Evolutionary conservation across 2,888 invertebrate species (phyloP).

Genomic region (Rhamphomyia laevipes): DNA sequence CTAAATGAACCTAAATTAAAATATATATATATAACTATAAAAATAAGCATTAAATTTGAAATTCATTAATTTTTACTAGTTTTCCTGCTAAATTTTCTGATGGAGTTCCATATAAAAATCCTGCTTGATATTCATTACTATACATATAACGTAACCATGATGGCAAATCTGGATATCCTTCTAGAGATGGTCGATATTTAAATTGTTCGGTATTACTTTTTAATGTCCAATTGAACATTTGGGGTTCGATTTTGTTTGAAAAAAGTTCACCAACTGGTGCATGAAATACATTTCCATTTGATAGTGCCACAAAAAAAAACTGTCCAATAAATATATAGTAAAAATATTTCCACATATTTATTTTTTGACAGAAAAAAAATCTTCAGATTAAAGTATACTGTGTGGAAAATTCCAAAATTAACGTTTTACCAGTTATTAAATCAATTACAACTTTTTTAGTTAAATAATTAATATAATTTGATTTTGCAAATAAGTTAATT

Average conservation of each 20-base stretch:
- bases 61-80: slow-evolving; percentile 23
- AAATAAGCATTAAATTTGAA: slow-evolving; percentile 1
- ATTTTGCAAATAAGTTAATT: too few species aligned
- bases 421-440: too few species aligned
- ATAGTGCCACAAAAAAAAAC: too few species aligned
- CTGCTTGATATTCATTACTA: slow-evolving; percentile 62
- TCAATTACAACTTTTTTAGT: too few species aligned
- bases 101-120: slow-evolving; percentile 76
- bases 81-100: slow-evolving; percentile 48
- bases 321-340: too few species aligned
- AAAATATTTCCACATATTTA: too few species aligned
- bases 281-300: too few species aligned
- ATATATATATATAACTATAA: not conserved
- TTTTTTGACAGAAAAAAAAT: too few species aligned
- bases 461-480: too few species aligned
- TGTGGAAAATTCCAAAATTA: too few species aligned
- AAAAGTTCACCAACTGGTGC: slow-evolving; percentile 55
- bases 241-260: slow-evolving; percentile 62
- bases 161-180: slow-evolving; percentile 72
- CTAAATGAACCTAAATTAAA: slow-evolving; percentile 40
- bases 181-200: slow-evolving; percentile 58
- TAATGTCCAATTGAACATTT: slow-evolving; percentile 66
- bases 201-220: slow-evolving; percentile 33
- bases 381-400: too few species aligned
- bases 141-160: slow-evolving; percentile 77